Base-by-base conservation (phyloP, 1,140 invertebrate genomes). In the Rhynchophorus ferrugineus region DNA sequence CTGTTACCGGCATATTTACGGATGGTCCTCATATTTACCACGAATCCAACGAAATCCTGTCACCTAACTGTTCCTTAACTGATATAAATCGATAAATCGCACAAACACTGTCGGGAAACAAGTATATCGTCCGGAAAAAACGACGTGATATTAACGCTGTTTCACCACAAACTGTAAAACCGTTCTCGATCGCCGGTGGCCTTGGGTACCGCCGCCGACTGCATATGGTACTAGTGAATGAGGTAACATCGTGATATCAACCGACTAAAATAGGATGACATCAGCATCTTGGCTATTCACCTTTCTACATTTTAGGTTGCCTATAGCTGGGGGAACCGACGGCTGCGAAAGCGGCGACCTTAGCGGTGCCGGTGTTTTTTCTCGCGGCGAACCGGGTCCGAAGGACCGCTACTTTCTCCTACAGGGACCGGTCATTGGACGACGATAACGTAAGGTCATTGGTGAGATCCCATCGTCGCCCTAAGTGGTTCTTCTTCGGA, bases 211-310 rank as follows among this genome's bases (percentile, higher is more conserved):
- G 46, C 47, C 20, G 47, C 34, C 29, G 35, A 45, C 22, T 52
- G 49, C 49, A 52, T 52, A 44, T 18, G 42, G 35, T 39, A 24
- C 14, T 18, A 18, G 39, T 20, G 13, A 43, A 21, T 56, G 54
- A 50, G 33, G 54, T 56, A 52, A 57, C 37, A 24, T 35, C n/a
- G 14, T 42, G 44, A 49, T 49, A 56, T 44, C 49, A 44, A 29
- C 19, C 14, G 29, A 21, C 51, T 49, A 55, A 56, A 48, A 51
- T 48, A 49, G 48, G 20, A 56, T 56, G 49, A 51, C 54, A 61
- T 61, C 59, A 61, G 35, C 42, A 35, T 29, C 35, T 49, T 48
- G 44, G 54, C 45, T 56, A 54, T 61, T 58, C 54, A 61, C 59
- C 59, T 58, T 61, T 46, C 35, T 42, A 34, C 36, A 24, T 47